phyloP scores from a whole-genome alignment of 1,140 invertebrate genomes.

The Euura saliciscinereae region DNA sequence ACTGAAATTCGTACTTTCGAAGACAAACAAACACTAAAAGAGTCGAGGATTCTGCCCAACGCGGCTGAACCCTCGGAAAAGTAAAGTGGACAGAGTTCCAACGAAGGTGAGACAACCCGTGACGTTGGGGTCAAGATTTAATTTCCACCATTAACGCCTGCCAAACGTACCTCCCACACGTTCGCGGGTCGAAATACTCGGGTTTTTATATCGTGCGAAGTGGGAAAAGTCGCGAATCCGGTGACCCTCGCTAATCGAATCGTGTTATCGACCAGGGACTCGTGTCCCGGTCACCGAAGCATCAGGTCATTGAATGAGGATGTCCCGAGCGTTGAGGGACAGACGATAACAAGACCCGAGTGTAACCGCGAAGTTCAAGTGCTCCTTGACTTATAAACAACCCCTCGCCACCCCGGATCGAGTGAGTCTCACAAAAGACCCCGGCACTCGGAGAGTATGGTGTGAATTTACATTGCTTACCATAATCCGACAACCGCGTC shows the following conservation, averaged over 20 bases:
- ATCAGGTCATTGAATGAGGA: neutral
- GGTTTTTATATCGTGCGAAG: too few species aligned
- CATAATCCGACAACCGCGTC: neutral
- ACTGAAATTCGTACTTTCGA: too few species aligned
- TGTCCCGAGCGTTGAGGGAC: neutral
- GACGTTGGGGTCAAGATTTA: neutral
- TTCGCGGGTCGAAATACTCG: too few species aligned
- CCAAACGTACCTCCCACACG: too few species aligned
- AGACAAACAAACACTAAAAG: too few species aligned
- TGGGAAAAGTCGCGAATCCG: too few species aligned
- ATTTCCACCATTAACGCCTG: neutral
- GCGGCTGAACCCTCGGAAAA: too few species aligned
- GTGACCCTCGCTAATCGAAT: too few species aligned
- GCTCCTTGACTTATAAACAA: constrained; percentile 2
- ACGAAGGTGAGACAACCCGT: neutral
- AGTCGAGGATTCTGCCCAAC: too few species aligned
- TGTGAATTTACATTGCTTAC: neutral
- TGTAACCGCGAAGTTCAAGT: neutral
- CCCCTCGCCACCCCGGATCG: neutral
- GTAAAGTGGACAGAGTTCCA: neutral
- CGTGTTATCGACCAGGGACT: too few species aligned
- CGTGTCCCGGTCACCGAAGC: neutral
- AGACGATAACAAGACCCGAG: neutral
- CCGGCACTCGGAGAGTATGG: neutral
- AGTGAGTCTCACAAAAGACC: neutral